Base-by-base conservation (phyloP, 2,888 invertebrate species). In the Xiphydria camelus region DNA sequence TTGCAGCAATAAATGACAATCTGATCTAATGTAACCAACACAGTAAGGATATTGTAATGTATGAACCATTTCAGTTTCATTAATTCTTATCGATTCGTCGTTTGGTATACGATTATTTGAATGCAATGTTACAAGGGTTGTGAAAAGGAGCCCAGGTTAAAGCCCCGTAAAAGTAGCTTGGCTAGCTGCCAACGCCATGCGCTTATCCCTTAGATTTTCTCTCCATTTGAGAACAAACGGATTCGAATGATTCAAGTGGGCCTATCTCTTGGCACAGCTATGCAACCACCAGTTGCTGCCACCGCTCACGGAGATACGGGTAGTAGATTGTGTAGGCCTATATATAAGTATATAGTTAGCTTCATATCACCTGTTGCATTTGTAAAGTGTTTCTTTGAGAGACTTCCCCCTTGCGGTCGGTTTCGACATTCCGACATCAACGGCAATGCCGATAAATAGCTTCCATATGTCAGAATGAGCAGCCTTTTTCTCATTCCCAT, bases 231-330 rank as follows among this genome's bases (percentile, higher is more conserved):
- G 71, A 73, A 71, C 71, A 73, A 73, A 71, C 69, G 68, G 64
- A 62, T 66, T 62, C 60, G 59, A 61, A 61, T 61, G 66, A 59
- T 70, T 70, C 68, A 70, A 68, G 70, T 64, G 67, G 64, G 64
- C 65, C 68, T 59, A 58, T 42, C 45, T n/a, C n/a, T 56, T 58
- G 61, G 60, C 64, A 61, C 63, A 29, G 12, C 29, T 14, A 66
- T 71, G 73, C 75, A 75, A 75, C 77, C 77, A 77, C 77, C 76
- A 77, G 76, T 77, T 77, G 77, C 77, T 70, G 66, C 59, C 60
- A 51, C 47, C 21, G 47, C 41, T 14, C 12, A 23, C 12, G 12
- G 41, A 33, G 33, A 12, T 12, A 26, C 26, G 39, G 9, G 17
- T 21, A 42, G 33, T 41, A 61, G 45, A 53, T 43, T 54, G 43